phyloP scores from a whole-genome alignment of 2,888 invertebrate genomes.

The Lycocerus yunnanus region DNA sequence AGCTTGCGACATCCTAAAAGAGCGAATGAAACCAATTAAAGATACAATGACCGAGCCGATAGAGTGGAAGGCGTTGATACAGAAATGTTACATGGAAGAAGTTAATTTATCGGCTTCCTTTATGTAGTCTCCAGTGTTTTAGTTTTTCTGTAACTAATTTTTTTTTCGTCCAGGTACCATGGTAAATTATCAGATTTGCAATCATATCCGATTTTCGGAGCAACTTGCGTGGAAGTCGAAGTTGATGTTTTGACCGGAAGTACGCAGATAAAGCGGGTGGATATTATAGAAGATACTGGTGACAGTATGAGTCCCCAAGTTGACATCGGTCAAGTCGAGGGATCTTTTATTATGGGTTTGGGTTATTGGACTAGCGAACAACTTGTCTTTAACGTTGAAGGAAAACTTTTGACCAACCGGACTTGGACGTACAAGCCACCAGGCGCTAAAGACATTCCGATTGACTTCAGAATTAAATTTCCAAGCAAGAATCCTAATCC shows the following conservation, averaged over 20 bases:
- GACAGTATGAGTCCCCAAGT: neutral
- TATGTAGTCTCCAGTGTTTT: slow-evolving; percentile 49
- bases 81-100: slow-evolving; percentile 58
- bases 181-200: slow-evolving; percentile 1
- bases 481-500: neutral
- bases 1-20: slow-evolving; percentile 66
- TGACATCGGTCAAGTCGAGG: neutral
- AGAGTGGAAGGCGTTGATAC: slow-evolving; percentile 64
- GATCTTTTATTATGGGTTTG: neutral
- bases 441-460: neutral
- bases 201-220: slow-evolving; percentile 68
- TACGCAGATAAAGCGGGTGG: neutral
- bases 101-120: slow-evolving; percentile 68
- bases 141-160: neutral
- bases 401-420: neutral
- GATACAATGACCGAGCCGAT: slow-evolving; percentile 53
- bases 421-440: neutral
- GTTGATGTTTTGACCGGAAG: slow-evolving; percentile 65
- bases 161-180: neutral
- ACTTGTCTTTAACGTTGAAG: neutral
- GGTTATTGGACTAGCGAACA: neutral
- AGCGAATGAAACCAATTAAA: slow-evolving; percentile 64
- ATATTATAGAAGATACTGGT: neutral
- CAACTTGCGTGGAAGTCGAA: slow-evolving; percentile 71
- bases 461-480: neutral